Evolutionary conservation across 2,888 invertebrate species (phyloP), one percentile per base, ranked within the genome.

Genomic region (Belgica antarctica): DNA sequence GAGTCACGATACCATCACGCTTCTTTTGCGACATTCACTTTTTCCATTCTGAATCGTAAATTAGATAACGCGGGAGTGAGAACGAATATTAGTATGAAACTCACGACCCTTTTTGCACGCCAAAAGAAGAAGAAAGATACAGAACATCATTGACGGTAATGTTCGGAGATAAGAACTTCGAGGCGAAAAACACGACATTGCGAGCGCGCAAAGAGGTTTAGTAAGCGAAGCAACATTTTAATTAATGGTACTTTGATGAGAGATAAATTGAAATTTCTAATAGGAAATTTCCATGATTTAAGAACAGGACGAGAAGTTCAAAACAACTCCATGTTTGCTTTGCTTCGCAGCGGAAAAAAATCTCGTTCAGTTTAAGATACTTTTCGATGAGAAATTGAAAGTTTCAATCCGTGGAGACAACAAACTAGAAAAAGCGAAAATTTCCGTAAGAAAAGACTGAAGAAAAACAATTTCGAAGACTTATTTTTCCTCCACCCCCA

Each of bases 61-160:
- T 65, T 41, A 65, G 63, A 65, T 65, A 65, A 65, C 22, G 63
- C 41, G 34, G 46, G 22, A n/a, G n/a, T n/a, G n/a, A 17, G 22
- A 65, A 25, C 17, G 22, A 22, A n/a, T n/a, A n/a, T 65, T 46
- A 19, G 22, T 24, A 41, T 65, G 63, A 41, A 12, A 27, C 19
- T 65, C 63, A 65, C 63, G 41, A 65, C 41, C 63, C 63, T 25
- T 46, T 41, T 65, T 27, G 59, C 25, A 59, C 25, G 27, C 27
- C 10, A 12, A 22, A 52, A 41, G 15, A 52, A n/a, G n/a, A n/a
- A n/a, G n/a, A n/a, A n/a, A n/a, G n/a, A n/a, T n/a, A n/a, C n/a
- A n/a, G n/a, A 52, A 52, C 22, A 19, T 52, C 52, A 52, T 52
- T 22, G 52, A 52, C 22, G 52, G n/a, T 52, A 52, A 52, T 52